These are phyloP conservation scores for Rhimphoctona megacephalus DNA, from an alignment of 2,888 invertebrate species.

Conservation along the genomic window DNA sequence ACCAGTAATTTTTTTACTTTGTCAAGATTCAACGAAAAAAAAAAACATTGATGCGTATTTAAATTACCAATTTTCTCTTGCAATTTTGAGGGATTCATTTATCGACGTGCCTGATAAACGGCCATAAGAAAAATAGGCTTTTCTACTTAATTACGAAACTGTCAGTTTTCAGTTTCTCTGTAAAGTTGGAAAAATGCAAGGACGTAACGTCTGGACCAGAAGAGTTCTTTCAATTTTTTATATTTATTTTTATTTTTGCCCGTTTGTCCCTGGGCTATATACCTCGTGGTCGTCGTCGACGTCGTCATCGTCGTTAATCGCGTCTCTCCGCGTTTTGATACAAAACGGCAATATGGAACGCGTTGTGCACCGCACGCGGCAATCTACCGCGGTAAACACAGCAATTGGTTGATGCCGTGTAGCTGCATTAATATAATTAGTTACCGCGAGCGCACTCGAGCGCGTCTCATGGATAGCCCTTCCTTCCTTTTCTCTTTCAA, in stretches of 20 bases:
- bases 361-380: conserved; percentile 72
- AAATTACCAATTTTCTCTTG: background rate
- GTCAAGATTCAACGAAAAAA: background rate
- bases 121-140: background rate
- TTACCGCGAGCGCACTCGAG: conserved; percentile 82
- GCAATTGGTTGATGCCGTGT: conserved; percentile 83
- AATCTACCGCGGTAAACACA: conserved; percentile 83
- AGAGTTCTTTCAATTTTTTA: background rate
- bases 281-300: conserved; percentile 37
- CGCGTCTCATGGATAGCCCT: conserved; percentile 65
- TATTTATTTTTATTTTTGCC: conserved; percentile 42
- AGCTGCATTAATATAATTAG: conserved; percentile 85
- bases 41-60: background rate
- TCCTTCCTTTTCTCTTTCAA: conserved; percentile 47
- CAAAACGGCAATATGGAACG: conserved; percentile 62
- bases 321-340: conserved; percentile 77
- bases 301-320: conserved; percentile 65
- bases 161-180: background rate
- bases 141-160: background rate
- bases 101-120: background rate
- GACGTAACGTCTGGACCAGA: background rate
- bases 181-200: background rate
- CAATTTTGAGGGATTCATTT: background rate
- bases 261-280: conserved; percentile 39
- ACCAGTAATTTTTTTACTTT: conserved; percentile 8